These are phyloP conservation scores for Pseudoatta argentina DNA, from an alignment of 1,140 invertebrate genomes.

Conservation along the genomic window DNA sequence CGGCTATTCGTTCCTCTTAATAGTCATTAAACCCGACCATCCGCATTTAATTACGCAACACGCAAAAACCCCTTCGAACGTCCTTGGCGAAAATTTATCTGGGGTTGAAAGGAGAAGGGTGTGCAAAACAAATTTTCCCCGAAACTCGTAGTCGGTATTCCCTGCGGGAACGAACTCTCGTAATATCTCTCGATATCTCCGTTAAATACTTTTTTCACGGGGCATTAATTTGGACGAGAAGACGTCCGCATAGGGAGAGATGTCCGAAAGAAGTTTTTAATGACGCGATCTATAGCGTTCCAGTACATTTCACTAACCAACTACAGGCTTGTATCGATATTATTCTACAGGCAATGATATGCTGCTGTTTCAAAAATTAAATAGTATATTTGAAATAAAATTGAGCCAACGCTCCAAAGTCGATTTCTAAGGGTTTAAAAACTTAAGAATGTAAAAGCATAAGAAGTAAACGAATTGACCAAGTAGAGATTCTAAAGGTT, in stretches of 20 bases:
- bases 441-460: too few relatives aligned
- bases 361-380: conserved; percentile 3
- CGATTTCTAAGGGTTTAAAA: too few relatives aligned
- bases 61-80: conserved; percentile 63
- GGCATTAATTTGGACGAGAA: conserved; percentile 54
- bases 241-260: background rate
- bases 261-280: conserved; percentile 23
- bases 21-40: conserved; percentile 52
- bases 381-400: background rate
- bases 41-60: conserved; percentile 66
- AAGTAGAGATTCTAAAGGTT: too few relatives aligned
- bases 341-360: background rate
- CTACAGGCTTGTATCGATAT: background rate
- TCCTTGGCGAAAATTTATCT: conserved; percentile 68
- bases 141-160: conserved; percentile 49
- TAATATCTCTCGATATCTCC: conserved; percentile 53
- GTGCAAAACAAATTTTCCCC: conserved; percentile 61
- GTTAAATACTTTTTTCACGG: conserved; percentile 69
- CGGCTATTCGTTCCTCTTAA: conserved; percentile 24
- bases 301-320: conserved; percentile 19
- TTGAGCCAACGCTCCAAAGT: background rate
- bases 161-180: conserved; percentile 54
- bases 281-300: conserved; percentile 17
- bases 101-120: conserved; percentile 65
- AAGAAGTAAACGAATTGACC: too few relatives aligned